These are phyloP conservation scores for Vulpes lagopus DNA, from an alignment of 2,113 vertebrate species.

Conservation along the genomic window DNA sequence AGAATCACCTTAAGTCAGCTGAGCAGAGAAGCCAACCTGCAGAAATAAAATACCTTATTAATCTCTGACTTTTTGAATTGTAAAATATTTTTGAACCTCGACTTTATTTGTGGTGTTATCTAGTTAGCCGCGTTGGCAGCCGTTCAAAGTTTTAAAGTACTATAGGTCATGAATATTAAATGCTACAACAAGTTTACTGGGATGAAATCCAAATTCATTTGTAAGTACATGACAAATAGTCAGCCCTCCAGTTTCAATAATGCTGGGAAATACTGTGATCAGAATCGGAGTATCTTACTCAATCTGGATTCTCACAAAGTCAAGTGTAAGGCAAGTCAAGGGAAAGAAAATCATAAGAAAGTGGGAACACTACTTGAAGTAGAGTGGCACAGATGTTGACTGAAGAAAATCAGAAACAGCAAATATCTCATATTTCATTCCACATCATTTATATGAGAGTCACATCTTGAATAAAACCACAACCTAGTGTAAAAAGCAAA, in stretches of 20 bases:
- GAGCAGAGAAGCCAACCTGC: slow-evolving; percentile 27
- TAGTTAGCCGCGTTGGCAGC: slow-evolving; percentile 62
- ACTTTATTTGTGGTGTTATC: slow-evolving; percentile 70
- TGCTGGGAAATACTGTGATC: slow-evolving; percentile 49
- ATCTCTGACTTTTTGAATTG: slow-evolving; percentile 68
- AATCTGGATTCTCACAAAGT: slow-evolving; percentile 15
- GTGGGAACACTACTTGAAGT: neutral
- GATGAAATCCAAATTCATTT: slow-evolving; percentile 77
- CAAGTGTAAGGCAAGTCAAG: slow-evolving; percentile 39
- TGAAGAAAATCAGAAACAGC: slow-evolving; percentile 52
- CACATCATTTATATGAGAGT: neutral
- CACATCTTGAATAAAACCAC: slow-evolving; percentile 52
- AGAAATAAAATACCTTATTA: slow-evolving; percentile 71
- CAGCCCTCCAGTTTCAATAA: slow-evolving; percentile 46
- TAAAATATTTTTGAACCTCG: slow-evolving; percentile 73
- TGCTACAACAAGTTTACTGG: slow-evolving; percentile 66
- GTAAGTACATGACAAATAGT: slow-evolving; percentile 47
- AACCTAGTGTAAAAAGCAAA: slow-evolving; percentile 40
- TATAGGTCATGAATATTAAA: slow-evolving; percentile 79
- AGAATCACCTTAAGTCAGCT: slow-evolving; percentile 48
- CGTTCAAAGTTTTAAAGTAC: slow-evolving; percentile 59
- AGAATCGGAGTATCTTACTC: neutral
- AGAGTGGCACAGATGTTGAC: neutral
- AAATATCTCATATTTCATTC: neutral
- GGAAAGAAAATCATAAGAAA: neutral